Conservation (phyloP, 2,888 invertebrate genomes). For the Pseudolycoriella hygida region DNA sequence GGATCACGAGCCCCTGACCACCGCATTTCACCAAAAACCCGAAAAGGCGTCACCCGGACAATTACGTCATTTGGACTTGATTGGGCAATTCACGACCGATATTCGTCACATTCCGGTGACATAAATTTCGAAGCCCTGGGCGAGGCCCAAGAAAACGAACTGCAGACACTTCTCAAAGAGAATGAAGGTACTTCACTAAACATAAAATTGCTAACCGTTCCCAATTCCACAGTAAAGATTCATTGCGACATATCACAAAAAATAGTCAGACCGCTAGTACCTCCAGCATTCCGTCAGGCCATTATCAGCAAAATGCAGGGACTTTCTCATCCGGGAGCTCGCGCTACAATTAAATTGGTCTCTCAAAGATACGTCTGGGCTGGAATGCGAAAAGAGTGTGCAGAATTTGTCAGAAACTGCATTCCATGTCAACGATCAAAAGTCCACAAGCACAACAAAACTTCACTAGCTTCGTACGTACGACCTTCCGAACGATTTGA, state of each 20-base stretch:
- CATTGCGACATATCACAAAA: slow-evolving; percentile 8
- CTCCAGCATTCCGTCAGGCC: slow-evolving; percentile 8
- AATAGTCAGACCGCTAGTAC: slow-evolving; percentile 9
- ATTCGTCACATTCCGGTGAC: too few relatives aligned
- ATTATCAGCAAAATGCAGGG: slow-evolving; percentile 10
- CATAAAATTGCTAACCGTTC: neutral
- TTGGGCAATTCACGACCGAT: too few relatives aligned
- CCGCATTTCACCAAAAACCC: slow-evolving; percentile 19
- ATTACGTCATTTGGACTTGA: too few relatives aligned
- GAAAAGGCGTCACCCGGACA: too few relatives aligned
- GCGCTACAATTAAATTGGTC: slow-evolving; percentile 6
- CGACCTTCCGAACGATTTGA: slow-evolving; percentile 14
- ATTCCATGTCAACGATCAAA: neutral
- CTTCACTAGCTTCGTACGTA: neutral
- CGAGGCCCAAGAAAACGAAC: too few relatives aligned
- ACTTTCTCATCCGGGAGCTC: slow-evolving; percentile 8
- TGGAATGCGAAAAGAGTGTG: slow-evolving; percentile 4
- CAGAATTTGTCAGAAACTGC: neutral
- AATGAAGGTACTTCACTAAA: neutral
- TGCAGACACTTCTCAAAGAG: too few relatives aligned
- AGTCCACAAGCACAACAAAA: neutral
- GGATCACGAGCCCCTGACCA: slow-evolving; percentile 13
- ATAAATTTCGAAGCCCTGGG: too few relatives aligned
- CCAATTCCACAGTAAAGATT: slow-evolving; percentile 2
- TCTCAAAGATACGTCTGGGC: slow-evolving; percentile 6